Evolutionary conservation across 1,140 invertebrate species (phyloP).

Genomic region (Parapsyche elsis): DNA sequence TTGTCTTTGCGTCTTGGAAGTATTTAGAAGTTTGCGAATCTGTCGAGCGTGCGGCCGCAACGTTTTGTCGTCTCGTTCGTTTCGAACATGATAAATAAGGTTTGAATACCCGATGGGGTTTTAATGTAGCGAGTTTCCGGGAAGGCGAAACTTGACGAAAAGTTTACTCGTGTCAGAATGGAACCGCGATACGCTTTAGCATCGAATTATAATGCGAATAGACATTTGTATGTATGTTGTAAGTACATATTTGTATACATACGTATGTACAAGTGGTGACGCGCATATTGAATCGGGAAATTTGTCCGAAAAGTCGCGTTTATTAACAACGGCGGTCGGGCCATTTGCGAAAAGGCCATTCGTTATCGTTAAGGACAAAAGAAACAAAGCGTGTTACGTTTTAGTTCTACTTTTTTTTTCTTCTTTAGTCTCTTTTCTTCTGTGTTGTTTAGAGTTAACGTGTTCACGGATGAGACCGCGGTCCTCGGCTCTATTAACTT

Average conservation of each 20-base stretch:
- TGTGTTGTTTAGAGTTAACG: not conserved
- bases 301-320: slow-evolving; percentile 37
- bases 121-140: slow-evolving; percentile 9
- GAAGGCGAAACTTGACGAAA: slow-evolving; percentile 28
- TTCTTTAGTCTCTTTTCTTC: no score
- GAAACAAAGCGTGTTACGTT: not conserved
- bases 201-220: not conserved
- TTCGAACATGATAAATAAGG: slow-evolving; percentile 27
- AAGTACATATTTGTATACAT: not conserved
- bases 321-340: slow-evolving; percentile 1
- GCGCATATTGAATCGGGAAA: slow-evolving; percentile 29
- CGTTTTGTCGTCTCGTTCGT: not conserved
- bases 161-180: slow-evolving; percentile 8
- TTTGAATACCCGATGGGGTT: slow-evolving; percentile 30
- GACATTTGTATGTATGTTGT: not conserved
- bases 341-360: slow-evolving; percentile 36
- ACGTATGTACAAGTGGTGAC: not conserved
- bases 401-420: not conserved
- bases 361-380: slow-evolving; percentile 40
- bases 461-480: not conserved
- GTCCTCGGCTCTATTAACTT: not conserved
- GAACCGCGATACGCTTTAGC: not conserved
- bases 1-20: no score
- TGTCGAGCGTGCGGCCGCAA: not conserved
- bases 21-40: not conserved